phyloP scores from a whole-genome alignment of 64 coral and sea anemone genomes.

The Cladopsammia gracilis region DNA sequence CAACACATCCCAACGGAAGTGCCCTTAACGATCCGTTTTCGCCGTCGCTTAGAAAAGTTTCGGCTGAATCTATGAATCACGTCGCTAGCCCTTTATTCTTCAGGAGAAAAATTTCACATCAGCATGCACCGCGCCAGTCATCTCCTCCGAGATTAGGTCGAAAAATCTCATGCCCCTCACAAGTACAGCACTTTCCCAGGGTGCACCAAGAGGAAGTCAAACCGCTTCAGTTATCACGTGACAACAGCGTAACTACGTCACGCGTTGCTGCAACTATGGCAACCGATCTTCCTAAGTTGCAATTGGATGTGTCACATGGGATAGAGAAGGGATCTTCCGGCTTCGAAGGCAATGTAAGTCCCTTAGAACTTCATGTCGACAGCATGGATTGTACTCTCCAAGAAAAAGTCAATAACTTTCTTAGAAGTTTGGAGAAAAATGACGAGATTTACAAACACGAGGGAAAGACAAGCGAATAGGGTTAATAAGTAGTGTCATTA shows the following conservation, averaged over 20 bases:
- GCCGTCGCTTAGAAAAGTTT: background rate
- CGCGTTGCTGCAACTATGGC: background rate
- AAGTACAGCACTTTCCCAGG: background rate
- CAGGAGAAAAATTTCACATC: background rate
- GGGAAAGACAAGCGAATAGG: background rate
- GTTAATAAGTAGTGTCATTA: background rate
- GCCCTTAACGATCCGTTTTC: background rate
- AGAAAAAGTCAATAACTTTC: constrained; percentile 42
- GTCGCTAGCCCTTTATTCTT: constrained; percentile 8
- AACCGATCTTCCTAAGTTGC: constrained; percentile 26
- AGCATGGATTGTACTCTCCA: constrained; percentile 33
- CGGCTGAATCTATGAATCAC: background rate
- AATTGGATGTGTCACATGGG: background rate
- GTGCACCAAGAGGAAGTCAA: constrained; percentile 1
- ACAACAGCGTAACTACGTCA: background rate
- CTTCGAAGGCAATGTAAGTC: background rate
- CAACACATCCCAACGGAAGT: background rate
- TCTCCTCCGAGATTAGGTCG: background rate
- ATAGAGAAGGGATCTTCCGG: background rate
- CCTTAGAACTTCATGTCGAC: background rate
- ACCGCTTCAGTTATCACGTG: constrained; percentile 11
- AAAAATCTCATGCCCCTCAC: constrained; percentile 7
- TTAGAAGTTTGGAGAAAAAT: constrained; percentile 9
- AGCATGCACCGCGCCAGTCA: background rate
- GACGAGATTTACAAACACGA: background rate